phyloP scores from a whole-genome alignment of 2,888 invertebrate species.

The Sinotaia quadrata region DNA sequence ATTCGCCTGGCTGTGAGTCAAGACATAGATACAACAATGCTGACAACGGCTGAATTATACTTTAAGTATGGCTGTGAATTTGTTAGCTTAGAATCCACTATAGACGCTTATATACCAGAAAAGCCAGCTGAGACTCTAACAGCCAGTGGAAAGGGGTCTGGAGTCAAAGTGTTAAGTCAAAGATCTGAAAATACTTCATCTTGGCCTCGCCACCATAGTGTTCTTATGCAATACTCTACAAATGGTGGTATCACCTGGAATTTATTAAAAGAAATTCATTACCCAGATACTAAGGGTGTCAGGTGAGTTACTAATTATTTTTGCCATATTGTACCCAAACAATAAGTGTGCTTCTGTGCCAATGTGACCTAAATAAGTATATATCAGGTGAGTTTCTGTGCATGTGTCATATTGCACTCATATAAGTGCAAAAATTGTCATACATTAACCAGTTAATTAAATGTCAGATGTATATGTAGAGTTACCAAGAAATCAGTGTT shows the following conservation, averaged over 20 bases:
- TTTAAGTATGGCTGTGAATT: conserved; percentile 70
- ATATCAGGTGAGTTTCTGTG: too few relatives aligned
- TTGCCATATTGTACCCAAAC: too few relatives aligned
- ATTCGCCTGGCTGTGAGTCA: conserved; percentile 68
- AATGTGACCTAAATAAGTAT: too few relatives aligned
- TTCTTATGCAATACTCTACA: conserved; percentile 72
- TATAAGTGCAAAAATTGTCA: too few relatives aligned
- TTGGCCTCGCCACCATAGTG: conserved; percentile 68
- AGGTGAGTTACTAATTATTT: conserved; percentile 24
- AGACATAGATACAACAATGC: conserved; percentile 72
- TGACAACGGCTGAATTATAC: conserved; percentile 69
- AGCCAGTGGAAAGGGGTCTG: not conserved
- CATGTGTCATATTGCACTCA: too few relatives aligned
- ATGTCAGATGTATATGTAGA: too few relatives aligned
- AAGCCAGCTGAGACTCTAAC: not conserved
- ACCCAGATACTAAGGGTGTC: conserved; percentile 34
- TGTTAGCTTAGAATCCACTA: too few relatives aligned
- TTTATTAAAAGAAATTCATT: conserved; percentile 68
- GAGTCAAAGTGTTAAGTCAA: not conserved
- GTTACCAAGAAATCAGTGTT: too few relatives aligned
- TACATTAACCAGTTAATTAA: too few relatives aligned
- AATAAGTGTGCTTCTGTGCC: too few relatives aligned
- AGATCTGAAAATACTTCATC: conserved; percentile 29
- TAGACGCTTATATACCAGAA: too few relatives aligned
- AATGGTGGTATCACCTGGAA: conserved; percentile 73